These are phyloP conservation scores for Protophormia terraenovae DNA, from an alignment of 2,888 invertebrate species.

Conservation along the genomic window DNA sequence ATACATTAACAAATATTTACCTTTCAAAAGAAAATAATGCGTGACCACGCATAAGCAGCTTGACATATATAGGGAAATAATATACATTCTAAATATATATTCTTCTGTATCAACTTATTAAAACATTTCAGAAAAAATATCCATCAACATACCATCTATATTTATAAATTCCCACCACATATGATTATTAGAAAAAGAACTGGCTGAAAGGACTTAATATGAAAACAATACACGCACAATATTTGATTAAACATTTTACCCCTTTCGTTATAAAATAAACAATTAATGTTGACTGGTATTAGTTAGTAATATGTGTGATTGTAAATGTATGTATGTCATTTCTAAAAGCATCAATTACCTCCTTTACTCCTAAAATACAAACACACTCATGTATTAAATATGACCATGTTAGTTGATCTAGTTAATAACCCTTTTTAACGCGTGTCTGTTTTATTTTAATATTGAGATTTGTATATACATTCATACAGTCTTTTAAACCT, in stretches of 20 bases:
- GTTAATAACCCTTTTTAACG: conserved; percentile 80
- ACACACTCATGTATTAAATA: conserved; percentile 13
- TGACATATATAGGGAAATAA: conserved; percentile 14
- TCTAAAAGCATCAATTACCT: conserved; percentile 65
- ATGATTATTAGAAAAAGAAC: conserved; percentile 8
- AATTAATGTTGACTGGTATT: conserved; percentile 43
- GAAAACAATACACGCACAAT: conserved; percentile 66
- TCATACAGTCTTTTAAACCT: conserved; percentile 18
- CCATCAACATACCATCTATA: conserved; percentile 44
- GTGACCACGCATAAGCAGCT: conserved; percentile 76
- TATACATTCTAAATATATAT: neutral
- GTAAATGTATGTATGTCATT: conserved; percentile 37
- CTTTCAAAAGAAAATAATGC: conserved; percentile 75
- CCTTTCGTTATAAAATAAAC: conserved; percentile 33
- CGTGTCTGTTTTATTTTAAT: conserved; percentile 71
- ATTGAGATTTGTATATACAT: conserved; percentile 49
- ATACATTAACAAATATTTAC: conserved; percentile 58
- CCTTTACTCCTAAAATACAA: neutral
- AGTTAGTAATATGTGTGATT: conserved; percentile 4
- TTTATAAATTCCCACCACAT: conserved; percentile 23
- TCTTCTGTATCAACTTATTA: conserved; percentile 71
- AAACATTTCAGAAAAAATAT: conserved; percentile 69
- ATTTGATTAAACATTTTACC: conserved; percentile 70
- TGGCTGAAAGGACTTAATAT: conserved; percentile 59
- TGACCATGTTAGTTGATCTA: conserved; percentile 72